Evolutionary conservation across 2,113 vertebrate species (phyloP).

Genomic region (Vicugna pacos): DNA sequence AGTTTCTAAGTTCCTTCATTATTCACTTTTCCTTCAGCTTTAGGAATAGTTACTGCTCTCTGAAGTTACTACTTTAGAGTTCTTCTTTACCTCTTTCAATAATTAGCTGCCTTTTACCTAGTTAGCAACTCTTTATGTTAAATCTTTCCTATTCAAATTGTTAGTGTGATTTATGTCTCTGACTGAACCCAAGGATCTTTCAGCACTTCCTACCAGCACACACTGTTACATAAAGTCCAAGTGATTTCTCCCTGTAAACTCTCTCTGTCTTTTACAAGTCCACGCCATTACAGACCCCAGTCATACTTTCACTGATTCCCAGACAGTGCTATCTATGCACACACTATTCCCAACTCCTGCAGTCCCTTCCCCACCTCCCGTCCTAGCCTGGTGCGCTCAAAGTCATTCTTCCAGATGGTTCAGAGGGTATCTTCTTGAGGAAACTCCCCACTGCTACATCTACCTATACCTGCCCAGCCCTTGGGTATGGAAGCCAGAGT

Average conservation of each 20-base stretch:
- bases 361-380: background rate
- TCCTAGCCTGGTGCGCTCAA: background rate
- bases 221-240: background rate
- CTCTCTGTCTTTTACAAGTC: background rate
- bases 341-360: background rate
- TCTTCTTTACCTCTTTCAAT: background rate
- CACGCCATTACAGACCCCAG: background rate
- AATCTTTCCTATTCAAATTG: background rate
- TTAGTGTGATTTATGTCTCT: background rate
- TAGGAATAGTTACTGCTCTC: background rate
- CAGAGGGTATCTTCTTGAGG: background rate
- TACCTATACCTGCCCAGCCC: background rate
- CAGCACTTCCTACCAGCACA: background rate
- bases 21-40: background rate
- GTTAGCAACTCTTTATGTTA: background rate
- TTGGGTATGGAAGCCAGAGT: background rate
- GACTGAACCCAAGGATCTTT: background rate
- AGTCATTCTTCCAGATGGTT: background rate
- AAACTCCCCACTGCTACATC: background rate
- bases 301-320: background rate
- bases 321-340: background rate
- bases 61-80: background rate
- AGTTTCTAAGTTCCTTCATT: background rate
- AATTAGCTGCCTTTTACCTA: background rate
- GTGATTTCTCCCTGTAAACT: background rate